A percentile compares a stretch with the other conserved stretches of the same genome.
Evolutionary conservation across 1,140 invertebrate genomes (phyloP).

Genomic region (Bombus haemorrhoidalis): DNA sequence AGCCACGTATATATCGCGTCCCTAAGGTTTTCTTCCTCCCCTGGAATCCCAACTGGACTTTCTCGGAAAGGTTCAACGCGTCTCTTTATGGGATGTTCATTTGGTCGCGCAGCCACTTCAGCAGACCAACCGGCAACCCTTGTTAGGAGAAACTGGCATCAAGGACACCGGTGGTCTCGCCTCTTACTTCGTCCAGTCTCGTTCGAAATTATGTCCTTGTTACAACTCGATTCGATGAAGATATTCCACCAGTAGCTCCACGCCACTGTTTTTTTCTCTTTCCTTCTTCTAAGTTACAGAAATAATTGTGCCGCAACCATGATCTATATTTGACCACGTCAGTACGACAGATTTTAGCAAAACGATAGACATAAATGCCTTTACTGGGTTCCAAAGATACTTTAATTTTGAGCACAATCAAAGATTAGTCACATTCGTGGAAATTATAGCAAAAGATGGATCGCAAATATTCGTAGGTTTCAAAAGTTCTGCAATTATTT

Average conservation of each 20-base stretch:
- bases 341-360: not conserved
- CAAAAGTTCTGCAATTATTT: not conserved
- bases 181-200: constrained; percentile 40
- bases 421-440: not conserved
- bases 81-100: constrained; percentile 59
- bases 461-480: not conserved
- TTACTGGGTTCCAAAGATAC: not conserved
- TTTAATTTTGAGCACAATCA: not conserved
- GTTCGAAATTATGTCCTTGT: constrained; percentile 14
- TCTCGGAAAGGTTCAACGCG: constrained; percentile 46
- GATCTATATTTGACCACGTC: not conserved
- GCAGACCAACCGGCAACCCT: constrained; percentile 61
- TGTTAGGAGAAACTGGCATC: constrained; percentile 71
- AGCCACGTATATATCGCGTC: not conserved
- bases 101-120: constrained; percentile 46
- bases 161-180: constrained; percentile 59
- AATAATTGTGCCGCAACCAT: not conserved
- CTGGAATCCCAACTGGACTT: constrained; percentile 49
- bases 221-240: constrained; percentile 26
- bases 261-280: too few species aligned
- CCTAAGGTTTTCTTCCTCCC: constrained; percentile 29
- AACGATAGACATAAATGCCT: not conserved
- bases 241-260: not conserved
- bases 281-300: not conserved
- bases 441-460: not conserved